Evolutionary conservation across 1,140 invertebrate species (phyloP), one percentile per base, ranked within the genome.

Genomic region (Formica exsecta): DNA sequence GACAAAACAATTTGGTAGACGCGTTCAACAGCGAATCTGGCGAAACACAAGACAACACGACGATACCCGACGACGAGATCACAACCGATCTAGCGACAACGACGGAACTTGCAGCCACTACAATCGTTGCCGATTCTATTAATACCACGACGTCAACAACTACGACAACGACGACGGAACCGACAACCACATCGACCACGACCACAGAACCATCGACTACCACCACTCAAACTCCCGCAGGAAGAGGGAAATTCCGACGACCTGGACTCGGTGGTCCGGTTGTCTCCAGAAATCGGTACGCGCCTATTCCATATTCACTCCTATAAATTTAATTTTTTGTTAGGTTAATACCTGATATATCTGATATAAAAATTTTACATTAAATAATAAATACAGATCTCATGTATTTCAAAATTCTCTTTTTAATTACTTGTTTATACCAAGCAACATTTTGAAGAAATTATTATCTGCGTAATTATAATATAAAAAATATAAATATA

Each of bases 1-100:
- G 97, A n/a, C 97, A 97, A 61, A 97, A 96, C 88, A 97, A 97
- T 90, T 94, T 97, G 36, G 96, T 97, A 54, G 95, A 95, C 22
- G 85, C 73, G 7, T 22, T 91, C 6, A 93, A 89, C 4, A 92
- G 89, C 41, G 93, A 95, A 54, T 71, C 87, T 36, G 90, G 93
- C 13, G 90, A 91, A 48, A 92, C 91, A 1, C 91, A 89, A 0
- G 94, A 94, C 25, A 92, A 93, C 62, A 92, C 94, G 32, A 95
- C 96, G 0, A 36, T 92, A 9, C 92, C 92, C 3, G 95, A 96
- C 64, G 94, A 95, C 0, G 94, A 95, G 4, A 96, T 95, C 0
- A 96, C 96, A 2, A 97, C 97, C 7, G 96, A 96, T 5, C 11
- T 95, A 0, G 95, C 95, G 0, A 97, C 96, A 0, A 96, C 96